Percentiles rank a stretch among this genome's conserved stretches.
Evolutionary conservation across 2,888 invertebrate genomes (phyloP).

Genomic region (Andrena praecox): DNA sequence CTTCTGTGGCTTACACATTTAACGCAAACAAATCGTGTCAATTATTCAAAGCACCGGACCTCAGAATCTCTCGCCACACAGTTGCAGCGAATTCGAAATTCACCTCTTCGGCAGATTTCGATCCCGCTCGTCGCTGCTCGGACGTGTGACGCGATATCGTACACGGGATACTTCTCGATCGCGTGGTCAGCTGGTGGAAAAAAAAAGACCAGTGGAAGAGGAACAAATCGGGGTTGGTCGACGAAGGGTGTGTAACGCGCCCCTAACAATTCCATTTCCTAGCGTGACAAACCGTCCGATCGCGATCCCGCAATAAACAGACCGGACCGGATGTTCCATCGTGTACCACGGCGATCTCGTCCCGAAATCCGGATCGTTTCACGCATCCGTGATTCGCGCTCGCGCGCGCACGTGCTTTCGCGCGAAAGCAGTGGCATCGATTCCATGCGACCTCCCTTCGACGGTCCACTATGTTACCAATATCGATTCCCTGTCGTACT

Average conservation of each 20-base stretch:
- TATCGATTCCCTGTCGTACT: constrained; percentile 27
- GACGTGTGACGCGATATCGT: constrained; percentile 28
- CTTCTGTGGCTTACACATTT: no score
- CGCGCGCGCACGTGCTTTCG: constrained; percentile 11
- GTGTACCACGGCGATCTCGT: constrained; percentile 60
- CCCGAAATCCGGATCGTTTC: constrained; percentile 70
- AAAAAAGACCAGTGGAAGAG: constrained; percentile 31
- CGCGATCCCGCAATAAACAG: constrained; percentile 76
- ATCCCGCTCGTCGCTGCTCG: neutral
- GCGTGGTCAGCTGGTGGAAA: constrained; percentile 50
- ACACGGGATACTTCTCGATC: constrained; percentile 27
- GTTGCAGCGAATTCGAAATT: neutral
- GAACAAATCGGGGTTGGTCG: constrained; percentile 55
- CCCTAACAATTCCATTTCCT: constrained; percentile 77
- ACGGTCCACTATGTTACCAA: constrained; percentile 7
- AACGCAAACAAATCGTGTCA: neutral
- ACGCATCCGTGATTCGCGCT: constrained; percentile 60
- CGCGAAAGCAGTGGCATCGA: constrained; percentile 13
- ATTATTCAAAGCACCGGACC: neutral
- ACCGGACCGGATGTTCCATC: constrained; percentile 68
- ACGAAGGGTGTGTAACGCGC: constrained; percentile 58
- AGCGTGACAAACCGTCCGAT: constrained; percentile 74
- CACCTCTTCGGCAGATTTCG: neutral
- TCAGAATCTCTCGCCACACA: neutral
- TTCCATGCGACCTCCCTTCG: constrained; percentile 28